Conservation (phyloP, 2,113 vertebrate species). For the Atlantisia rogersi region DNA sequence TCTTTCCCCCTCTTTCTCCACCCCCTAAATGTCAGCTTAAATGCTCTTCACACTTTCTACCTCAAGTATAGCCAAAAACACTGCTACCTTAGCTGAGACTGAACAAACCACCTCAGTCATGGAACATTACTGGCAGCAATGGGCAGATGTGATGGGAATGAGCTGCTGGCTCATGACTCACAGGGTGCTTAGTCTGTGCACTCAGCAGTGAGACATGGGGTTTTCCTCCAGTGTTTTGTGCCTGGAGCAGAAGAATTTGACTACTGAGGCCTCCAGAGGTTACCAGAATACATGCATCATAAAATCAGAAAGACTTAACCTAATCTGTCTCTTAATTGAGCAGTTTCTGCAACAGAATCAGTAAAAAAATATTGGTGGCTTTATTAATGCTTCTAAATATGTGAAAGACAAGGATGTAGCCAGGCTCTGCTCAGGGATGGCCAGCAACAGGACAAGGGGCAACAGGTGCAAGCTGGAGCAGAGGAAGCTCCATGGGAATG, state of each 20-base stretch:
- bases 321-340: conserved; percentile 4
- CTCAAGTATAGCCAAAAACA: background rate
- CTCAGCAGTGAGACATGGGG: background rate
- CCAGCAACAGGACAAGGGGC: too few species aligned
- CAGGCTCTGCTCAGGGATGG: too few species aligned
- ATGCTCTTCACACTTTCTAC: background rate
- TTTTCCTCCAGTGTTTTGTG: background rate
- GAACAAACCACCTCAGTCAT: background rate
- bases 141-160: background rate
- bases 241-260: background rate
- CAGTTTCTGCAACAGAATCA: background rate
- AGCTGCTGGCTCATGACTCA: accelerated
- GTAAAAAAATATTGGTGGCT: background rate
- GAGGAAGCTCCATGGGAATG: too few species aligned
- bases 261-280: background rate
- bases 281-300: background rate
- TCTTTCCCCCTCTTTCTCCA: background rate
- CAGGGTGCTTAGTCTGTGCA: background rate
- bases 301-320: background rate
- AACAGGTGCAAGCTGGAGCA: too few species aligned
- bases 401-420: too few species aligned
- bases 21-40: background rate
- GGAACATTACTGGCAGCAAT: background rate
- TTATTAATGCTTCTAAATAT: background rate
- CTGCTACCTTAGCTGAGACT: background rate